A percentile compares a stretch with the other conserved stretches of the same genome.
Evolutionary conservation across 2,888 invertebrate genomes (phyloP).

Genomic region (Anodontia alba): DNA sequence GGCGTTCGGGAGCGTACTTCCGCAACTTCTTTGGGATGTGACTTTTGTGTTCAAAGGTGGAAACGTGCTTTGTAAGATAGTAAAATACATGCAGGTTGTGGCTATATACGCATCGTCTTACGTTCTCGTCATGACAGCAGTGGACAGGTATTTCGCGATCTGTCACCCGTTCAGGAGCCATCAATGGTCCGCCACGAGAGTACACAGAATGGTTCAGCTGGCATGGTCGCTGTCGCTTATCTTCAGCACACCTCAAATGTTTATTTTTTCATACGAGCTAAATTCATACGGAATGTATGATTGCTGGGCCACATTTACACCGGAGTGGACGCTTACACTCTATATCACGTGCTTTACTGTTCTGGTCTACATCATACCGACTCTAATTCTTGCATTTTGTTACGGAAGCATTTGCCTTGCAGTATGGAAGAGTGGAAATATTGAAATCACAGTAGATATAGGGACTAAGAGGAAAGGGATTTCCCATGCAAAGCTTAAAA

Average conservation of each 20-base stretch:
- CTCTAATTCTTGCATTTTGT: constrained; percentile 63
- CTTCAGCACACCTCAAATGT: constrained; percentile 88
- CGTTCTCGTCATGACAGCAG: constrained; percentile 83
- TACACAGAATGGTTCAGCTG: constrained; percentile 82
- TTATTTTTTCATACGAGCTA: constrained; percentile 81
- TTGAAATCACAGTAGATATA: background rate
- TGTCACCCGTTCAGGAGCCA: constrained; percentile 88
- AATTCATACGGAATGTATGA: constrained; percentile 58
- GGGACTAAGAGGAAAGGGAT: constrained; percentile 74
- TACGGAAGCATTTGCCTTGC: constrained; percentile 52
- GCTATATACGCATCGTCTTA: constrained; percentile 82
- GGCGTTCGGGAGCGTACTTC: constrained; percentile 89
- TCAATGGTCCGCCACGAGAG: constrained; percentile 79
- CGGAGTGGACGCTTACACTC: constrained; percentile 78
- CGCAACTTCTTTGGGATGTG: constrained; percentile 84
- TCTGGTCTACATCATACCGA: constrained; percentile 77
- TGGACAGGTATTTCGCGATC: constrained; percentile 85
- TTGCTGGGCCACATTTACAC: constrained; percentile 76
- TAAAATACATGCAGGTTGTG: constrained; percentile 88
- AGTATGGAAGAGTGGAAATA: constrained; percentile 45
- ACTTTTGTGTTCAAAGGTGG: constrained; percentile 76
- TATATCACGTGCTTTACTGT: constrained; percentile 84
- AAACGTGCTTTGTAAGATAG: constrained; percentile 84
- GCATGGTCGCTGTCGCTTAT: constrained; percentile 85
- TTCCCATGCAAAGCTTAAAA: constrained; percentile 85